Percentiles rank a stretch among this genome's conserved stretches.
Evolutionary conservation across 1,140 invertebrate genomes (phyloP).

Genomic region (Tribolium castaneum): DNA sequence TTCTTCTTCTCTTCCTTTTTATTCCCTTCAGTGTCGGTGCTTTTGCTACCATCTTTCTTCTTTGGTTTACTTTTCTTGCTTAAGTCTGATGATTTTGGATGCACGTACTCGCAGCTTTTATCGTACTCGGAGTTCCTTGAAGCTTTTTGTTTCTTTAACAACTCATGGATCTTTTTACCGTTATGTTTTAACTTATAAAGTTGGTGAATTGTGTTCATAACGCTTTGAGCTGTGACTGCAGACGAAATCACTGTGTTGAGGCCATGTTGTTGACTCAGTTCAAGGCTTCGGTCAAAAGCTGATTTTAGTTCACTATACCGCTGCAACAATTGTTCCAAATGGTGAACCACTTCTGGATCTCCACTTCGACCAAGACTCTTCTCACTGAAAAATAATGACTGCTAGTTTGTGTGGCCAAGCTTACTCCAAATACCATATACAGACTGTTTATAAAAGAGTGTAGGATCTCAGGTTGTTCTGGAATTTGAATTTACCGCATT

Average conservation of each 20-base stretch:
- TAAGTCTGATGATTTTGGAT: neutral
- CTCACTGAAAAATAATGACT: conserved; percentile 43
- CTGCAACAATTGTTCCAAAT: conserved; percentile 4
- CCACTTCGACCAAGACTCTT: conserved; percentile 35
- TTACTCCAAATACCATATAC: too few species aligned
- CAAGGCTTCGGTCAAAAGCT: neutral
- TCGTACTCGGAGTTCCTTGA: conserved; percentile 10
- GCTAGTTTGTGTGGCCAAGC: too few species aligned
- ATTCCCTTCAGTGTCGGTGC: neutral
- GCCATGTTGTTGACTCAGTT: neutral
- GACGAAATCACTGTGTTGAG: neutral
- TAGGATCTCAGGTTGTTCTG: too few species aligned
- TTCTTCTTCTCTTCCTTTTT: neutral
- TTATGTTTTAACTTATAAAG: conserved; percentile 32
- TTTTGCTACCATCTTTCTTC: neutral
- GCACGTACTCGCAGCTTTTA: neutral
- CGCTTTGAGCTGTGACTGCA: neutral
- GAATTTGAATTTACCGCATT: too few species aligned
- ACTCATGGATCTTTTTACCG: conserved; percentile 37
- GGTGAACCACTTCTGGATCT: neutral
- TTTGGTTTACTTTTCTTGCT: neutral
- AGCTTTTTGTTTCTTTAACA: conserved; percentile 10
- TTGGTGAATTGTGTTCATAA: neutral
- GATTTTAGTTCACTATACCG: conserved; percentile 6
- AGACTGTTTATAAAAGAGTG: too few species aligned